These are phyloP conservation scores for Psilopogon haemacephalus DNA, from an alignment of 2,113 vertebrate genomes.

Conservation along the genomic window DNA sequence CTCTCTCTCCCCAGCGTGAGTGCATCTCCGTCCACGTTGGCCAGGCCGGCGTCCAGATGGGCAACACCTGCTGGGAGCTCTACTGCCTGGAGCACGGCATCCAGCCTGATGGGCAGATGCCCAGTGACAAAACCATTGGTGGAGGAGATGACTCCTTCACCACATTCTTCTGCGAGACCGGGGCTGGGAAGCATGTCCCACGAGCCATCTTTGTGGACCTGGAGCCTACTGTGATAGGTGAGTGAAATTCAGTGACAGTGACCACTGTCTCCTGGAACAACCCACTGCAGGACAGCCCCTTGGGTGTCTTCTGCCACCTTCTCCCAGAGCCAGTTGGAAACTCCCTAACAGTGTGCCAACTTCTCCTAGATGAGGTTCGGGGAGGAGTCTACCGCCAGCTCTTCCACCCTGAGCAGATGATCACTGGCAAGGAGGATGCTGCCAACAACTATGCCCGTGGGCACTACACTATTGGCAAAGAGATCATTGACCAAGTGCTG, in stretches of 20 bases:
- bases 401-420: conserved; percentile 86
- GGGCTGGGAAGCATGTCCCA: conserved; percentile 62
- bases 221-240: conserved; percentile 71
- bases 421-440: conserved; percentile 88
- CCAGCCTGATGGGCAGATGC: conserved; percentile 74
- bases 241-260: conserved; percentile 46
- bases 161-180: conserved; percentile 68
- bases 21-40: conserved; percentile 81
- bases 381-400: conserved; percentile 78
- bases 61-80: conserved; percentile 74
- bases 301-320: not conserved
- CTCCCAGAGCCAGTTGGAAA: not conserved
- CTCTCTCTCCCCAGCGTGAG: conserved; percentile 67
- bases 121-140: conserved; percentile 68
- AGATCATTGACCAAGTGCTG: conserved; percentile 72
- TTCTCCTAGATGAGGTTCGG: conserved; percentile 77
- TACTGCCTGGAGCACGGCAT: conserved; percentile 70
- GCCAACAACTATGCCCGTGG: conserved; percentile 91
- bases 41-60: conserved; percentile 76
- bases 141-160: conserved; percentile 69
- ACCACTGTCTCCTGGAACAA: not conserved
- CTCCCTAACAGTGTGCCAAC: conserved; percentile 59
- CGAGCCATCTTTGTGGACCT: conserved; percentile 70
- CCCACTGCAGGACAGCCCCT: not conserved
- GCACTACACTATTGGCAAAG: conserved; percentile 79